A percentile compares a stretch with the other conserved stretches of the same genome.
These are phyloP conservation scores for Microhierax caerulescens DNA, from an alignment of 2,797 vertebrate species.

Conservation along the genomic window DNA sequence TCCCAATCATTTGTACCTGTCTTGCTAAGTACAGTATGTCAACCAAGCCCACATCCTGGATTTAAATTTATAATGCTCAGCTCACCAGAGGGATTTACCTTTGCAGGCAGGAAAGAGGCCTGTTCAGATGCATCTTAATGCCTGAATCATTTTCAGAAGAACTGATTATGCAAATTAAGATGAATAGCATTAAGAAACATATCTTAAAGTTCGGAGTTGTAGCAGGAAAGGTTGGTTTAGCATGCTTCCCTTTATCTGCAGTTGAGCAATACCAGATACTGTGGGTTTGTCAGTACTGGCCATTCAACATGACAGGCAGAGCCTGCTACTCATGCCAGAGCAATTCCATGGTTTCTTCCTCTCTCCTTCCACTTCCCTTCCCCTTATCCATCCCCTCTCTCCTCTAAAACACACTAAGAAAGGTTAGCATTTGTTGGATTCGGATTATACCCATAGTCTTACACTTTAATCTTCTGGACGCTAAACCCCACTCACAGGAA, in stretches of 20 bases:
- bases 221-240: not conserved
- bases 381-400: not conserved
- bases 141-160: constrained; percentile 60
- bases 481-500: not conserved
- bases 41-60: constrained; percentile 44
- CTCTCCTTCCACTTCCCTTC: not conserved
- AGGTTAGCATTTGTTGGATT: not conserved
- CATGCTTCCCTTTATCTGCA: not conserved
- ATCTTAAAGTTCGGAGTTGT: not conserved
- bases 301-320: not conserved
- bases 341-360: not conserved
- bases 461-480: not conserved
- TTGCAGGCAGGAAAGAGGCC: constrained; percentile 19
- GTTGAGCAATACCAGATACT: not conserved
- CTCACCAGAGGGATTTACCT: constrained; percentile 63
- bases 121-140: constrained; percentile 57
- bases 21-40: constrained; percentile 6
- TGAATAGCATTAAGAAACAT: constrained; percentile 19
- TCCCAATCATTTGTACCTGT: constrained; percentile 47
- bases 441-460: not conserved
- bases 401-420: not conserved
- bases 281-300: not conserved
- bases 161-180: constrained; percentile 58
- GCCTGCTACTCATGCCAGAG: not conserved
- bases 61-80: constrained; percentile 62